Conservation (phyloP, 2,888 invertebrate genomes). For the Caradrina clavipalpis region DNA sequence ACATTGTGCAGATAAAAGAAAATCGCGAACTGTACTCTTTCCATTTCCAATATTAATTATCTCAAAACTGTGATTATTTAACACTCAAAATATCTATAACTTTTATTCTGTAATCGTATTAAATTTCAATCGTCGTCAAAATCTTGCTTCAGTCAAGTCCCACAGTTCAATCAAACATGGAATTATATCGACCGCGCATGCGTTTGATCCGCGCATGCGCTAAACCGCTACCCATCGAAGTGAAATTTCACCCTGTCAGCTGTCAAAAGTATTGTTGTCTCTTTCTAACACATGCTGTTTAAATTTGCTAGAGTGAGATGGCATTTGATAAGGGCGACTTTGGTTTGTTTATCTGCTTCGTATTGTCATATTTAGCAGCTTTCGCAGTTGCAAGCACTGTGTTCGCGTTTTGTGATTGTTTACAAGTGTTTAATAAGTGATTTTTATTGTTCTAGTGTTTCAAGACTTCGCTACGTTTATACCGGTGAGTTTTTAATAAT, state of each 20-base stretch:
- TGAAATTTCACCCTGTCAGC: conserved; percentile 25
- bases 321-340: background rate
- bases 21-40: conserved; percentile 25
- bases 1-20: conserved; percentile 37
- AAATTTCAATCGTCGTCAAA: background rate
- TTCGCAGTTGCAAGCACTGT: conserved; percentile 20
- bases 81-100: background rate
- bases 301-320: conserved; percentile 4
- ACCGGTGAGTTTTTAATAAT: conserved; percentile 42
- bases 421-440: conserved; percentile 58
- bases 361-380: conserved; percentile 14
- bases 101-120: background rate
- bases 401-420: conserved; percentile 52
- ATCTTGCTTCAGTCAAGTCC: background rate
- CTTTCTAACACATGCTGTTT: conserved; percentile 2
- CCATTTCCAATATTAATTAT: background rate
- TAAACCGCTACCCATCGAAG: conserved; percentile 30
- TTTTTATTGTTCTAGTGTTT: conserved; percentile 51
- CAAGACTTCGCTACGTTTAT: conserved; percentile 9
- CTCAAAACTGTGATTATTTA: background rate
- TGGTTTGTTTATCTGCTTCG: background rate
- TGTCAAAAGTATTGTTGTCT: conserved; percentile 37
- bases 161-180: conserved; percentile 17
- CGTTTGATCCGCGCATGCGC: conserved; percentile 61
- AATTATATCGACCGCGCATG: conserved; percentile 58